Evolutionary conservation across 2,797 vertebrate genomes (phyloP), one percentile per base, ranked within the genome.

Genomic region (Phalloptychus januarius): DNA sequence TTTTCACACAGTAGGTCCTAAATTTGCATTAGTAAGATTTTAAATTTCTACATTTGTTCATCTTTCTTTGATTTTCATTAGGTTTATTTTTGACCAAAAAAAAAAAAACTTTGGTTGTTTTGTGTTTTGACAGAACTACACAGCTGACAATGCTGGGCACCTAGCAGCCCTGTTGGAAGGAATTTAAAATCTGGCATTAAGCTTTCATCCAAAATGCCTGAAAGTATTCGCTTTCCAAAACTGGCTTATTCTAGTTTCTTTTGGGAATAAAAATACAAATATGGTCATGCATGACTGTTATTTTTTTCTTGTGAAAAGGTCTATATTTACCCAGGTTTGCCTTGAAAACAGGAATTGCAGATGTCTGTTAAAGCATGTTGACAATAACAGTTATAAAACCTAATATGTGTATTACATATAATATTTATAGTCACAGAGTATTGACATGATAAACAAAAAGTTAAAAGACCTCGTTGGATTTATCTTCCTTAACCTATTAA

Each of bases 171-270:
- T 63, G 33, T 63, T 20, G 61, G 16, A 63, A 63, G 61, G 33
- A 65, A 65, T 65, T 65, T 65, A 38, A 65, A 65, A 65, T 65
- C 18, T 65, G 61, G 61, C 31, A 65, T 38, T 10, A 38, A 63
- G 58, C 58, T 36, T 63, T 63, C 31, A 63, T 63, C 33, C 56
- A 58, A 61, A 65, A 38, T 65, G 18, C 18, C 61, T 65, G 61
- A 65, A 65, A 20, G 61, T 36, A 38, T 38, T 65, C 1, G 0
- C 18, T 65, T 38, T 65, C 8, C 18, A 23, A 11, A 38, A 65
- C 18, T 65, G 16, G 7, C 33, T 38, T 20, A 20, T 65, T 38
- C 18, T 38, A 38, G 61, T 11, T 65, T 65, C 16, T 36, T 36
- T 65, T 65, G 18, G 7, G 8, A 65, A 65, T 65, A 4, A 23